Conservation (phyloP, 2,888 invertebrate species). For the Drosophila formosana region DNA sequence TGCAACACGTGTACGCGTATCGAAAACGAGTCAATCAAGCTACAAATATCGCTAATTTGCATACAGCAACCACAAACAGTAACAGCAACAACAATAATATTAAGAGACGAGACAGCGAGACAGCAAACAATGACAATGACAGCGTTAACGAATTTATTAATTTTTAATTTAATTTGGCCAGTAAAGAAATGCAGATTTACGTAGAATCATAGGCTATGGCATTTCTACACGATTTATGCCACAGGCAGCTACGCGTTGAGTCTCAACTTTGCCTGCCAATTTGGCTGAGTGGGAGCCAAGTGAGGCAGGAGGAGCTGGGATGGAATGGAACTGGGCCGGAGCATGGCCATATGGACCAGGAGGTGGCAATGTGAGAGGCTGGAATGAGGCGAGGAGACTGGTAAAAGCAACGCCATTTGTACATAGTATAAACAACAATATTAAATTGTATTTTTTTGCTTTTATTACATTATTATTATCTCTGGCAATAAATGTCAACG, state of each 20-base stretch:
- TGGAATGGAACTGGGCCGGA: too few species aligned
- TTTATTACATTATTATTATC: slow-evolving; percentile 83
- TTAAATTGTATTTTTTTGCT: slow-evolving; percentile 79
- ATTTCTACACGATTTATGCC: slow-evolving; percentile 39
- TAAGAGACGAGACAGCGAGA: background rate
- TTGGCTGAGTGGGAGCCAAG: slow-evolving; percentile 14
- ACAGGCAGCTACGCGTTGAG: slow-evolving; percentile 26
- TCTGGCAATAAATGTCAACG: slow-evolving; percentile 81
- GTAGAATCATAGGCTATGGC: slow-evolving; percentile 1
- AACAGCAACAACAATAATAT: background rate
- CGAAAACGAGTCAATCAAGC: slow-evolving; percentile 37
- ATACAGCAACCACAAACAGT: slow-evolving; percentile 39
- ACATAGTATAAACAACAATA: slow-evolving; percentile 79
- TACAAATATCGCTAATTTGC: slow-evolving; percentile 53
- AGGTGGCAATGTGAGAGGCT: background rate
- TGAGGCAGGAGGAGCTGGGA: background rate
- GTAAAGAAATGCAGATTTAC: slow-evolving; percentile 22
- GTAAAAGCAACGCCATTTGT: slow-evolving; percentile 58
- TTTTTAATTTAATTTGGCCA: slow-evolving; percentile 53
- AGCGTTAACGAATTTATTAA: slow-evolving; percentile 58
- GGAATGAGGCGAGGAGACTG: slow-evolving; percentile 11
- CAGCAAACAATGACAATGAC: slow-evolving; percentile 14
- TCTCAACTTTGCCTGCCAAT: slow-evolving; percentile 1
- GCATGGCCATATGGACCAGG: slow-evolving; percentile 33
- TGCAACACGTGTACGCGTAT: slow-evolving; percentile 66